Base-by-base conservation (phyloP, 2,113 vertebrate genomes). In the Tenebrosternarchus preto region DNA sequence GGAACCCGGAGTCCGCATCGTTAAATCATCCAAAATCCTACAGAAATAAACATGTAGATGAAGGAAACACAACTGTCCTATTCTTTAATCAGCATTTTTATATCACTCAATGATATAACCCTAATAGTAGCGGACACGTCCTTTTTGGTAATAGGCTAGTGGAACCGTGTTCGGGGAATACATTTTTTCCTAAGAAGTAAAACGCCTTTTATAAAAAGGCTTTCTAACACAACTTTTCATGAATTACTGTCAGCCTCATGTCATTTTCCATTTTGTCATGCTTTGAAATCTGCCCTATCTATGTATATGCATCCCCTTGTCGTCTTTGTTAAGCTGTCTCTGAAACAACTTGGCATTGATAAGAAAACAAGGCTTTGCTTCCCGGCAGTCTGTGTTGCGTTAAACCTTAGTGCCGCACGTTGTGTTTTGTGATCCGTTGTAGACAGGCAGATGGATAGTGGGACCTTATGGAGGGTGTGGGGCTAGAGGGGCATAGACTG, bases 401-500 rank as follows among this genome's bases (percentile, higher is more conserved):
- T 68, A 60, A 80, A 76, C 87, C 78, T 83, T 73, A 55, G 63
- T 0, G 53, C 19, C 5, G 22, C 80, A 82, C 82, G 82, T 81
- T 78, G 81, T 78, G 88, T 25, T 61, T 76, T 83, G 83, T 85
- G 84, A 86, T 83, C 80, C 73, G 87, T 88, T 88, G 85, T 83
- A 84, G 77, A 84, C 80, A 67, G 87, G 85, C 83, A 88, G 85
- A 87, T 85, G 86, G 82, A 55, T 61, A 59, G 59, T 83, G 43
- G 43, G 68, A 83, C 61, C 72, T 60, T 66, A 82, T 68, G 77
- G 53, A 57, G 43, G 24, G 59, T 82, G 76, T 4, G 43, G 43
- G 63, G 15, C 27, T 8, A 46, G 67, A 57, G 77, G 22, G 43
- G 60, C 25, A 24, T 29, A 60, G 67, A 61, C 56, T 15, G 15